Evolutionary conservation across 2,888 invertebrate genomes (phyloP).

Genomic region (Epinotia demarniana): DNA sequence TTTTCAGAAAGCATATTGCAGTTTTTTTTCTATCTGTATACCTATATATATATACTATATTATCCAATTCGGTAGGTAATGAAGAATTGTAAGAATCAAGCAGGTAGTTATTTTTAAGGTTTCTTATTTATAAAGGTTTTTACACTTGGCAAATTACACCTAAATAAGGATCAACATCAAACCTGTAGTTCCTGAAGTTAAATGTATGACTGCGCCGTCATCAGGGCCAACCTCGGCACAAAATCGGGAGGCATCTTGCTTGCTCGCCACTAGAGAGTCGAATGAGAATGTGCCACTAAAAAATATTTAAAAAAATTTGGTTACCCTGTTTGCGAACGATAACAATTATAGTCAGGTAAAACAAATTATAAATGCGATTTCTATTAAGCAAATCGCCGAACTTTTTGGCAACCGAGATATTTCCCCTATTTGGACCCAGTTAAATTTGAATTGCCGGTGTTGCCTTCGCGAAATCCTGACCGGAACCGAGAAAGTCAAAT

Average conservation of each 20-base stretch:
- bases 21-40: too few relatives aligned
- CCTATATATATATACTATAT: too few relatives aligned
- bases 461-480: too few relatives aligned
- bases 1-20: too few relatives aligned
- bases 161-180: neutral
- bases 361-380: neutral
- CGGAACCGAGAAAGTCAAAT: too few relatives aligned
- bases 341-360: neutral
- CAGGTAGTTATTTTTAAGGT: too few relatives aligned
- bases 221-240: conserved; percentile 87
- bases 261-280: conserved; percentile 60
- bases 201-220: conserved; percentile 91
- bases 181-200: conserved; percentile 89
- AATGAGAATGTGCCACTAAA: conserved; percentile 68
- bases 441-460: too few relatives aligned
- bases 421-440: too few relatives aligned
- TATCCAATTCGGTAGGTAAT: too few relatives aligned
- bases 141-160: neutral
- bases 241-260: conserved; percentile 62
- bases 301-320: conserved; percentile 7
- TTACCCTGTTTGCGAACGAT: neutral
- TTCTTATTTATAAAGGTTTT: too few relatives aligned
- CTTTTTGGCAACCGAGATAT: too few relatives aligned
- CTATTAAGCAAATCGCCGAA: neutral
- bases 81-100: too few relatives aligned